Percentiles rank a stretch among this genome's conserved stretches.
These are phyloP conservation scores for Sthenelais limicola DNA, from an alignment of 2,888 invertebrate species.

Conservation along the genomic window DNA sequence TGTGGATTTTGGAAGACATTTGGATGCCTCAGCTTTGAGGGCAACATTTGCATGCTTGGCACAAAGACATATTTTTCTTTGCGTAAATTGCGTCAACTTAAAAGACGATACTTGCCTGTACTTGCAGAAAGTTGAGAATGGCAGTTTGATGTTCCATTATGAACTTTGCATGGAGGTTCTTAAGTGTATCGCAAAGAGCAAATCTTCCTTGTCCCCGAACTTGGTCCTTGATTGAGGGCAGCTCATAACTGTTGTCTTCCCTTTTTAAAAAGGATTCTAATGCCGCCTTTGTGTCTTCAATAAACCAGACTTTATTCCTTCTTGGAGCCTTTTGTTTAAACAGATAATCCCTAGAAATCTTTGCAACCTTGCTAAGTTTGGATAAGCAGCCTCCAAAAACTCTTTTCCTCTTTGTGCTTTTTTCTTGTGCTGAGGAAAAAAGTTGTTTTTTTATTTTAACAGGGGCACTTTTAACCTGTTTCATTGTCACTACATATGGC, in stretches of 20 bases:
- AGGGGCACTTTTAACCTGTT: too few relatives aligned
- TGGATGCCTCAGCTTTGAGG: not conserved
- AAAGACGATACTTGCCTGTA: not conserved
- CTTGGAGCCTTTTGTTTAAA: too few relatives aligned
- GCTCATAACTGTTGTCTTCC: not conserved
- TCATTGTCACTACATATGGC: too few relatives aligned
- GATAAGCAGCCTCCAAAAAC: too few relatives aligned
- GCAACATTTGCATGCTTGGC: not conserved
- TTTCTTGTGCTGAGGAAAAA: too few relatives aligned
- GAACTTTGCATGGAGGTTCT: not conserved
- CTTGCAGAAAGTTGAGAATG: not conserved
- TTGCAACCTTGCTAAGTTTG: too few relatives aligned
- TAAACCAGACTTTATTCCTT: too few relatives aligned
- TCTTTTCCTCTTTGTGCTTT: too few relatives aligned
- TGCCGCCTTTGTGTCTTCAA: too few relatives aligned
- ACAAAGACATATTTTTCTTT: not conserved
- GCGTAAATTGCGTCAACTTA: not conserved
- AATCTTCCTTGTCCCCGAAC: not conserved
- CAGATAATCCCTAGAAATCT: too few relatives aligned
- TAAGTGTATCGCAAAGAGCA: not conserved
- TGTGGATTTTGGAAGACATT: not conserved
- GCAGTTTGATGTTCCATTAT: not conserved
- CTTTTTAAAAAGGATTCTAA: too few relatives aligned
- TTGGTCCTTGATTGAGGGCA: not conserved
- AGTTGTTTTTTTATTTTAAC: too few relatives aligned